These are phyloP conservation scores for Ceryle rudis DNA, from an alignment of 2,797 vertebrate species.

Conservation along the genomic window DNA sequence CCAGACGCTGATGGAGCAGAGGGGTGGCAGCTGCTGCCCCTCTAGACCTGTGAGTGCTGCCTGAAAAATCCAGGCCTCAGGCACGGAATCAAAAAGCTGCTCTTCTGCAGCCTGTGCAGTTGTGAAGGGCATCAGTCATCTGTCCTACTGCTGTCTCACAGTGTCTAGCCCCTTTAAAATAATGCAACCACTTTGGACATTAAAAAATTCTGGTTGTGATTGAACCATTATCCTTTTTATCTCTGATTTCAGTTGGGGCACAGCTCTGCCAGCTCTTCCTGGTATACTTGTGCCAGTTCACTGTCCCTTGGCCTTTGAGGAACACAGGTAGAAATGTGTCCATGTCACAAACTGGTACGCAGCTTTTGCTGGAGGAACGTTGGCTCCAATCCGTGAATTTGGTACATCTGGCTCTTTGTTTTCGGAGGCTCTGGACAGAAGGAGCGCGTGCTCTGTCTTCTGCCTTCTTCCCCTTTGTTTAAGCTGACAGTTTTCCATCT, in stretches of 20 bases:
- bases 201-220: not conserved
- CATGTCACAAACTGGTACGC: accelerated
- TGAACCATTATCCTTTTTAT: not conserved
- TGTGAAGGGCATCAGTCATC: not conserved
- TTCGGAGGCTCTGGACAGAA: not conserved
- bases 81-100: not conserved
- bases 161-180: accelerated
- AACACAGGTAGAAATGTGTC: accelerated
- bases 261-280: not conserved
- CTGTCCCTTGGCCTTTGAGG: not conserved
- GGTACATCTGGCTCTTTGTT: not conserved
- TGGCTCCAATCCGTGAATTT: accelerated
- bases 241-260: not conserved
- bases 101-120: not conserved
- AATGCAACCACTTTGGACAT: accelerated
- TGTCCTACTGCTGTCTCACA: accelerated
- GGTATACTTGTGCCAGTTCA: accelerated
- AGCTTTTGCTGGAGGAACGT: not conserved
- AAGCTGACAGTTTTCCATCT: not conserved
- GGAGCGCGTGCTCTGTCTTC: not conserved
- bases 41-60: not conserved
- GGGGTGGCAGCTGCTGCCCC: slow-evolving; percentile 6
- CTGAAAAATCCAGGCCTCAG: not conserved
- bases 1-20: not conserved
- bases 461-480: not conserved